Base-by-base conservation (phyloP, 2,888 invertebrate species). In the Meloe dianella region DNA sequence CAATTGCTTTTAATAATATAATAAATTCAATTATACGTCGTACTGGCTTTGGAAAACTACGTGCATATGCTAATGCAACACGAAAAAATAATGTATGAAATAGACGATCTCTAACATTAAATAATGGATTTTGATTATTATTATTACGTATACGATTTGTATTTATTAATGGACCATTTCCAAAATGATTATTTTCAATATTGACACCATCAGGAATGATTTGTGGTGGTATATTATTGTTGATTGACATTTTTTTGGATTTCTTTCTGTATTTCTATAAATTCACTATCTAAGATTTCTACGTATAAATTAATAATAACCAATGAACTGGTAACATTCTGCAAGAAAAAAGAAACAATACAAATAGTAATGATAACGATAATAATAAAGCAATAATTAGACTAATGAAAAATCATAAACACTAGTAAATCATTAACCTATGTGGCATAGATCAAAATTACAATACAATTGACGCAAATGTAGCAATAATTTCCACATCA, bases 1-100 rank as follows among this genome's bases (percentile, higher is more conserved):
- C 80, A 73, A 95, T 84, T 3, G 95, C 95, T 87, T 93, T 93
- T 56, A 95, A 83, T 67, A 96, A 86, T 72, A 94, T 88, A 67
- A 92, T 85, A 84, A 94, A 94, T 84, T 96, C 96, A 79, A 96
- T 88, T 76, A 94, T 88, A 80, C 95, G 87, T 78, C 96, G 85
- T 54, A 93, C 88, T 69, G 92, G 91, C 82, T 91, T 89, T 30
- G 95, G 96, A 85, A 98, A 93, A 63, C 93, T 91, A 77, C 95
- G 88, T 54, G 96, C 96, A 85, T 99, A 99, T 22, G 93, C 91
- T 77, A 98, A 85, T 3, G 98, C 94, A 74, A 94, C 91, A 82
- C 96, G 92, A 81, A 96, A 92, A 84, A 99, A 97, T 74, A 99
- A 86, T 14, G 97, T 96, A 85, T 97, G 95, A 83, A 98, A 98